Conservation (phyloP, 2,888 invertebrate genomes). For the Dicyrtoma fusca region DNA sequence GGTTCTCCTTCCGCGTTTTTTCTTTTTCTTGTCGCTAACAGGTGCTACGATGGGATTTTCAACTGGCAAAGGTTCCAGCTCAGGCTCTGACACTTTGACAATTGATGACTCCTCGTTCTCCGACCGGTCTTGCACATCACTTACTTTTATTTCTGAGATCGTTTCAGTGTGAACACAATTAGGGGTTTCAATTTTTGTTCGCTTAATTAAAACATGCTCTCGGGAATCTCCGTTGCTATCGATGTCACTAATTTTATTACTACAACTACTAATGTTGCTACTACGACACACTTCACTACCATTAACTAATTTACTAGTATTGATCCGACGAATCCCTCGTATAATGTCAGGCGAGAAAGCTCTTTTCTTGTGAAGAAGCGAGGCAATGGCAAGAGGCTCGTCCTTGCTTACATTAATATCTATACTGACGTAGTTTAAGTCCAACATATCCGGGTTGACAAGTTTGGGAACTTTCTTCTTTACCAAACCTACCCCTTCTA, state of each 20-base stretch:
- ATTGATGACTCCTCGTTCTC: background rate
- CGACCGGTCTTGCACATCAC: constrained; percentile 3
- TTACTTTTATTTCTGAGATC: constrained; percentile 30
- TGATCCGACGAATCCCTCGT: background rate
- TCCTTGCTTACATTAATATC: background rate
- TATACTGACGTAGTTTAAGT: background rate
- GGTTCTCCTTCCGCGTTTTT: constrained; percentile 13
- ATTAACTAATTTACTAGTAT: constrained; percentile 1
- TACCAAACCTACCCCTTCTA: background rate
- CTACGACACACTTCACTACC: background rate
- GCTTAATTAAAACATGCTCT: background rate
- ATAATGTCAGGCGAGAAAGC: constrained; percentile 31
- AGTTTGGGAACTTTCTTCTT: background rate
- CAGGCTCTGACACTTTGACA: too few species aligned
- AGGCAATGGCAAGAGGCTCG: background rate
- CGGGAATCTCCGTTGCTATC: background rate
- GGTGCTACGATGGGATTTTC: too few species aligned
- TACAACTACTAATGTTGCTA: background rate
- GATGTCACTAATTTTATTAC: background rate
- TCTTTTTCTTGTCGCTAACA: constrained; percentile 1
- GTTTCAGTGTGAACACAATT: constrained; percentile 29
- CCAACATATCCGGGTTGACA: too few species aligned
- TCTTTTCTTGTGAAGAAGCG: constrained; percentile 14
- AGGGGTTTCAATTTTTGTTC: constrained; percentile 11
- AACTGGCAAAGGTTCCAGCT: too few species aligned